phyloP scores from a whole-genome alignment of 2,888 invertebrate genomes.

The Pristionchus maxplancki region DNA sequence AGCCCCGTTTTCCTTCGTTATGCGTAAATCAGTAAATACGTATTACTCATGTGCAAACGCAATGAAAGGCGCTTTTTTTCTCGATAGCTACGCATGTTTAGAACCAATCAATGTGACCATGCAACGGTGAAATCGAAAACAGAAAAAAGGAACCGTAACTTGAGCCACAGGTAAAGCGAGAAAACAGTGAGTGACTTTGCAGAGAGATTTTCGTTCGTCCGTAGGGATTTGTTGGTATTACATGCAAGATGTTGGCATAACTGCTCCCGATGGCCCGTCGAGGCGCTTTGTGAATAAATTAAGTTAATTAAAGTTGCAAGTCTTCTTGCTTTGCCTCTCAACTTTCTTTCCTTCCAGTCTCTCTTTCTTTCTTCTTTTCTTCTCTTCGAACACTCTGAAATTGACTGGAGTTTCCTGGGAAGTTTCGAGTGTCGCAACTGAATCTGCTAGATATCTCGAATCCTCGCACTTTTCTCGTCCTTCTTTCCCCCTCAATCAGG shows the following conservation, averaged over 20 bases:
- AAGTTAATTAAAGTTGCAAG: slow-evolving; percentile 2
- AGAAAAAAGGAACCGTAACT: background rate
- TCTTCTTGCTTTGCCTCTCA: background rate
- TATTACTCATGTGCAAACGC: too few relatives aligned
- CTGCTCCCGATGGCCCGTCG: background rate
- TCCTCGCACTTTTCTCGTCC: background rate
- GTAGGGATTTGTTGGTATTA: background rate
- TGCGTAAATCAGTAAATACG: too few relatives aligned
- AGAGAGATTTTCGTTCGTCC: background rate
- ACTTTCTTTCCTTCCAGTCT: background rate
- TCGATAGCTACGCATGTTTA: too few relatives aligned
- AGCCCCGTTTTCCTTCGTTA: too few relatives aligned
- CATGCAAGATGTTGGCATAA: background rate
- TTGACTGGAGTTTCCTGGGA: background rate
- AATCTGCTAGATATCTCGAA: background rate
- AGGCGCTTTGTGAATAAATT: background rate
- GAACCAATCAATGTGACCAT: background rate
- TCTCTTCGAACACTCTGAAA: background rate
- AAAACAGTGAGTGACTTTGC: background rate
- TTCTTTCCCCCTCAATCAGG: background rate
- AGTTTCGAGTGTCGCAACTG: background rate
- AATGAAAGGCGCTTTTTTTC: too few relatives aligned
- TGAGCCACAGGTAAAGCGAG: background rate
- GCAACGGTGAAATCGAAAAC: background rate
- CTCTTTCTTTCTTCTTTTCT: background rate